Conservation (phyloP, 2,797 vertebrate genomes). For the Acipenser oxyrinchus region DNA sequence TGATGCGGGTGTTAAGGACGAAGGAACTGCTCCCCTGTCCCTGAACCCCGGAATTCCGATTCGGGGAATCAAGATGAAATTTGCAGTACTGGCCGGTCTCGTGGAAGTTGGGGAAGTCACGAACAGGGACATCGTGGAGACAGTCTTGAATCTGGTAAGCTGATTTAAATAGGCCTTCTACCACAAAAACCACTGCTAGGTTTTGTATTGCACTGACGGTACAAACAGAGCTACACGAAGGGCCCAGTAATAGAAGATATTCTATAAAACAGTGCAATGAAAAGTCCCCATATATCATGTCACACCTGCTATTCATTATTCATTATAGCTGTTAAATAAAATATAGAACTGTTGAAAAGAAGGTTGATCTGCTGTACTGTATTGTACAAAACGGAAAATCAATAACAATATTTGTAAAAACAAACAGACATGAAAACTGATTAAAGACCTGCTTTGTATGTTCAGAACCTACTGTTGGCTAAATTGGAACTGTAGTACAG, state of each 20-base stretch:
- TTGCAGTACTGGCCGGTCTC: constrained; percentile 82
- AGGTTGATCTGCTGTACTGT: too few species aligned
- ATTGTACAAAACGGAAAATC: too few species aligned
- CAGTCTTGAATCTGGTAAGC: constrained; percentile 95
- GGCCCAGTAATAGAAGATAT: background rate
- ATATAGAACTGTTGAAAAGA: too few species aligned
- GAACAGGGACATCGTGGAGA: constrained; percentile 89
- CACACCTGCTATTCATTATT: too few species aligned
- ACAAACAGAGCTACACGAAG: background rate
- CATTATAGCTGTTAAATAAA: too few species aligned
- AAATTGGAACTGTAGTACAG: too few species aligned
- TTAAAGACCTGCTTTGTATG: too few species aligned
- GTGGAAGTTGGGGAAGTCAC: constrained; percentile 92
- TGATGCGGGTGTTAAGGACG: constrained; percentile 54
- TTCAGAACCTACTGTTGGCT: too few species aligned
- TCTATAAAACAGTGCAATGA: background rate
- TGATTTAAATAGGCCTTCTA: constrained; percentile 40
- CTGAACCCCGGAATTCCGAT: constrained; percentile 79
- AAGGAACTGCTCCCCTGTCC: constrained; percentile 42
- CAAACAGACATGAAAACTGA: too few species aligned
- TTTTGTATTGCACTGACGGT: background rate
- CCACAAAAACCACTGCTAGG: background rate
- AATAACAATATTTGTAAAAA: too few species aligned
- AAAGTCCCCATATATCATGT: too few species aligned
- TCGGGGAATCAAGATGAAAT: constrained; percentile 91